phyloP scores from a whole-genome alignment of 2,113 vertebrate species.

The Notothenia coriiceps region DNA sequence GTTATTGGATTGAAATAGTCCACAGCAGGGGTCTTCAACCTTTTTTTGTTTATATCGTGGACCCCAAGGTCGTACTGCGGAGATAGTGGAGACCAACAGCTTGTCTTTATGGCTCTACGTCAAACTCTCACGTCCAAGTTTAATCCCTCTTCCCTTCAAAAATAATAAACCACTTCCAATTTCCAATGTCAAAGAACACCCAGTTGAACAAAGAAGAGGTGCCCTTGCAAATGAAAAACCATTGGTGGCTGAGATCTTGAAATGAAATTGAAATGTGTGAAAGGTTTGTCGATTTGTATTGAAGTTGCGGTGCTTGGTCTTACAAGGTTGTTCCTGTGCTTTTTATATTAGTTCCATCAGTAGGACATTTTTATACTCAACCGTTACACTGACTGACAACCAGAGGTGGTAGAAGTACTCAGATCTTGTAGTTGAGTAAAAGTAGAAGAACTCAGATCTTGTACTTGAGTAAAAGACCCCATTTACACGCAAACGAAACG shows the following conservation, averaged over 20 bases:
- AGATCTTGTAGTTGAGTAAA: too few relatives aligned
- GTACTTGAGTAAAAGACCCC: too few relatives aligned
- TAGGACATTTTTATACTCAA: slow-evolving; percentile 12
- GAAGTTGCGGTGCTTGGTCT: neutral
- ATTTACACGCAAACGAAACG: too few relatives aligned
- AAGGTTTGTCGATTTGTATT: neutral
- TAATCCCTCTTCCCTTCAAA: neutral
- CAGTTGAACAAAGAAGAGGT: too few relatives aligned
- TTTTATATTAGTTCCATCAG: slow-evolving; percentile 11
- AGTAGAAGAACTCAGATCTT: too few relatives aligned
- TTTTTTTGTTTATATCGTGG: slow-evolving; percentile 11
- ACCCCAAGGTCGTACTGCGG: neutral
- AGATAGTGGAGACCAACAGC: neutral
- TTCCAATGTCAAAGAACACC: too few relatives aligned
- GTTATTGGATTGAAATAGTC: slow-evolving; percentile 27
- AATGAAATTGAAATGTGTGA: too few relatives aligned
- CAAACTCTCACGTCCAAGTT: neutral
- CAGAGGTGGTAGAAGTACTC: too few relatives aligned
- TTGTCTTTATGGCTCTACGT: neutral
- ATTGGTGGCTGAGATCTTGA: too few relatives aligned
- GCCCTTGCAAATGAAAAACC: too few relatives aligned
- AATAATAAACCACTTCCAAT: too few relatives aligned
- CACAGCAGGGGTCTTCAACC: slow-evolving; percentile 16
- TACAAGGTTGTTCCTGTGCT: neutral
- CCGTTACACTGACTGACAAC: neutral